Evolutionary conservation across 2,113 vertebrate species (phyloP).

Genomic region (Phylloscopus whistleri): DNA sequence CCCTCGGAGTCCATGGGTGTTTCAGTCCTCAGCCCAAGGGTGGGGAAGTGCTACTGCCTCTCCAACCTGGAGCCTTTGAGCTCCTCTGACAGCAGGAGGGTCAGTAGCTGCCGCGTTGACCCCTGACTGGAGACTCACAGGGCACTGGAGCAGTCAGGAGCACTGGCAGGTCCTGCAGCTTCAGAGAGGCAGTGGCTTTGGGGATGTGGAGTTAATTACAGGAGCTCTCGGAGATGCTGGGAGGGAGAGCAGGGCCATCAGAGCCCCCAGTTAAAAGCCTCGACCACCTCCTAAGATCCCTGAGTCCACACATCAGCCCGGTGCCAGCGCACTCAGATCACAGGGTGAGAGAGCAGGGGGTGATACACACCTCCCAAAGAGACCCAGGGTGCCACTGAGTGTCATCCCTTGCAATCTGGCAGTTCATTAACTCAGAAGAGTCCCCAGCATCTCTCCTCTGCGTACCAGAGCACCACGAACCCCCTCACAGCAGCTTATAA

Average conservation of each 20-base stretch:
- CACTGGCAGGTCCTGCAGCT: background rate
- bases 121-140: background rate
- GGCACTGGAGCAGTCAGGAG: background rate
- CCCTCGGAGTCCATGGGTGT: background rate
- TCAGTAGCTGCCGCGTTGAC: background rate
- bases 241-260: background rate
- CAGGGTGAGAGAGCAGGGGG: background rate
- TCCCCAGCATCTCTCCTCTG: background rate
- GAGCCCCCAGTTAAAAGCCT: background rate
- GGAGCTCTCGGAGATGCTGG: background rate
- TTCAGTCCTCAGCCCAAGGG: background rate
- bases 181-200: slow-evolving; percentile 20
- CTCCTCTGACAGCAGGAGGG: background rate
- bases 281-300: background rate
- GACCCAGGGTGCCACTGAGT: background rate
- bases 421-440: background rate
- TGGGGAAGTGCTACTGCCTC: background rate
- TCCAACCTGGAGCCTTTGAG: background rate
- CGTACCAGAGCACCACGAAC: accelerated
- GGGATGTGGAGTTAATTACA: slow-evolving; percentile 60
- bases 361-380: background rate
- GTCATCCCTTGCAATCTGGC: background rate
- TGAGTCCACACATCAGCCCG: accelerated
- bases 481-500: background rate
- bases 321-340: background rate